These are phyloP conservation scores for Eubasilissa splendida DNA, from an alignment of 2,888 invertebrate genomes.

Conservation along the genomic window DNA sequence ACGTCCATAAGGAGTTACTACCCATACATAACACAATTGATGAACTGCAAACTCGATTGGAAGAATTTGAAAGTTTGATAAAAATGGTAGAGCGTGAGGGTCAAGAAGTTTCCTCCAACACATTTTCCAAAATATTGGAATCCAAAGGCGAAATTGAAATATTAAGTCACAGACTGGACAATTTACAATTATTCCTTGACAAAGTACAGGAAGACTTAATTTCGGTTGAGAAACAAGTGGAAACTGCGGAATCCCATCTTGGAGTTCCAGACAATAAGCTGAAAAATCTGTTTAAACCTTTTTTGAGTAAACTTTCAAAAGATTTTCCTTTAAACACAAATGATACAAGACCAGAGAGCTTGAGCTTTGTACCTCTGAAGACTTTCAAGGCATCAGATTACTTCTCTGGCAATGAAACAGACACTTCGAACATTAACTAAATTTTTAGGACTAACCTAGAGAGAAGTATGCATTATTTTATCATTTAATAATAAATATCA, in stretches of 20 bases:
- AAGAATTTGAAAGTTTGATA: conserved; percentile 77
- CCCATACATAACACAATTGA: conserved; percentile 77
- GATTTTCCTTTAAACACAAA: conserved; percentile 32
- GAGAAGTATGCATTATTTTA: too few species aligned
- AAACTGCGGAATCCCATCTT: conserved; percentile 75
- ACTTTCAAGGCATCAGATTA: conserved; percentile 64
- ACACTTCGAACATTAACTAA: background rate
- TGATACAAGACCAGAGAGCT: conserved; percentile 61
- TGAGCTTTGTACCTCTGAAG: conserved; percentile 63
- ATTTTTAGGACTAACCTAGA: too few species aligned
- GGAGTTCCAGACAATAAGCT: conserved; percentile 74
- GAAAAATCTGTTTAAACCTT: conserved; percentile 75
- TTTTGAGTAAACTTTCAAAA: conserved; percentile 66
- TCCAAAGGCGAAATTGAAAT: conserved; percentile 71
- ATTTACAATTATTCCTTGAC: conserved; percentile 71
- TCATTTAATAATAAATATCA: too few species aligned
- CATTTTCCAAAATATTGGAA: conserved; percentile 71
- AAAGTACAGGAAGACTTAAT: conserved; percentile 72
- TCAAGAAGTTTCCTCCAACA: conserved; percentile 66
- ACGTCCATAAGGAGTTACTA: conserved; percentile 72
- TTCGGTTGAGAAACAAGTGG: conserved; percentile 73
- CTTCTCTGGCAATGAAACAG: conserved; percentile 59
- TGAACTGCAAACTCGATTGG: conserved; percentile 78
- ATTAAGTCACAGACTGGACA: conserved; percentile 72
- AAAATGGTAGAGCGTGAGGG: conserved; percentile 72